Conservation (phyloP, 2,797 vertebrate species). For the Euphonia xanthogaster region DNA sequence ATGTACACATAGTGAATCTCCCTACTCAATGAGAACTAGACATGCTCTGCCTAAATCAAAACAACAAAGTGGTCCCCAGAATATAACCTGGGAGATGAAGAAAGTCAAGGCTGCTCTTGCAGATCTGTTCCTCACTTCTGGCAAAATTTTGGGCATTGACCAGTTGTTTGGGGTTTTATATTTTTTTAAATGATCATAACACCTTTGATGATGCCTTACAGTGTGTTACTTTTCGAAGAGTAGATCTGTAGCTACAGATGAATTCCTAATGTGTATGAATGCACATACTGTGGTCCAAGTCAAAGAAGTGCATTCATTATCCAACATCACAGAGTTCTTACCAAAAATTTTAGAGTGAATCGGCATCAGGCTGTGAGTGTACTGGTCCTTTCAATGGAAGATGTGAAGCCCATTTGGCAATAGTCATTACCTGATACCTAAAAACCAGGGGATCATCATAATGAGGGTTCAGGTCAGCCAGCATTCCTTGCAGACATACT, state of each 20-base stretch:
- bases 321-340: not conserved
- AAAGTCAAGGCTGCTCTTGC: not conserved
- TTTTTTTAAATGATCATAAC: not conserved
- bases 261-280: not conserved
- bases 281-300: not conserved
- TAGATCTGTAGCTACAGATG: not conserved
- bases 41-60: not conserved
- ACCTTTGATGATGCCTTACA: not conserved
- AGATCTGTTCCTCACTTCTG: not conserved
- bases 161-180: not conserved
- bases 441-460: not conserved
- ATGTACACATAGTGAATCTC: not conserved
- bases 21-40: not conserved
- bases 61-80: not conserved
- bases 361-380: not conserved
- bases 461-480: not conserved
- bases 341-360: not conserved
- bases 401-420: not conserved
- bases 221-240: not conserved
- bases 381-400: not conserved
- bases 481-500: not conserved
- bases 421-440: not conserved
- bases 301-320: not conserved
- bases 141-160: not conserved
- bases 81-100: not conserved